Conservation (phyloP, 2,888 invertebrate genomes). For the Eupithecia subumbrata region DNA sequence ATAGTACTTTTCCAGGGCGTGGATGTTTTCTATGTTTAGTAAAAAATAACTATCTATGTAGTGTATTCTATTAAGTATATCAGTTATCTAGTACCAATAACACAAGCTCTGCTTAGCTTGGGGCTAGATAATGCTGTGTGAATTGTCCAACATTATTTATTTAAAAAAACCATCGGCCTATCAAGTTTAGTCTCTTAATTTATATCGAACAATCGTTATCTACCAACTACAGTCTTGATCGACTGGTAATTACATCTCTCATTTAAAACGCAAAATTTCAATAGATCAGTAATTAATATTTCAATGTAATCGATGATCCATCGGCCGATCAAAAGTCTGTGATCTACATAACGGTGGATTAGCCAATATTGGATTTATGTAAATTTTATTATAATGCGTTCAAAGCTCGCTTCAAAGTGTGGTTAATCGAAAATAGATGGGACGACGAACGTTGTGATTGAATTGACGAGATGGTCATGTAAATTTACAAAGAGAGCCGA, state of each 20-base stretch:
- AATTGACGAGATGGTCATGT: not conserved
- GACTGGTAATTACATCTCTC: not conserved
- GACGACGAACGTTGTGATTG: not conserved
- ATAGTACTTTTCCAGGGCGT: no score
- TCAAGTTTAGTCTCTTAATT: no score
- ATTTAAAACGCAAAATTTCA: not conserved
- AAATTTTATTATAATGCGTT: constrained; percentile 50
- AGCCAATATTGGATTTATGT: constrained; percentile 62
- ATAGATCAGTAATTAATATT: not conserved
- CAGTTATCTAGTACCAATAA: no score
- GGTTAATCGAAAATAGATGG: constrained; percentile 33
- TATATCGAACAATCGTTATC: no score
- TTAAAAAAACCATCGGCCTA: no score
- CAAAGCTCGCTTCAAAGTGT: constrained; percentile 28
- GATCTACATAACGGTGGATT: constrained; percentile 26
- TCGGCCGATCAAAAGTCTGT: constrained; percentile 2
- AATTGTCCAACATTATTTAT: no score
- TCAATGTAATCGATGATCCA: not conserved
- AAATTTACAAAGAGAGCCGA: constrained; percentile 3
- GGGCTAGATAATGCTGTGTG: no score
- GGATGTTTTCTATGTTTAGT: no score
- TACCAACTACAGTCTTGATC: no score
- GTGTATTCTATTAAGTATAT: no score
- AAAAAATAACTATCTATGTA: no score
- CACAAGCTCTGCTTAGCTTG: no score